Percentiles rank a stretch among this genome's conserved stretches.
These are phyloP conservation scores for Trinectes maculatus DNA, from an alignment of 2,113 vertebrate species.

Conservation along the genomic window DNA sequence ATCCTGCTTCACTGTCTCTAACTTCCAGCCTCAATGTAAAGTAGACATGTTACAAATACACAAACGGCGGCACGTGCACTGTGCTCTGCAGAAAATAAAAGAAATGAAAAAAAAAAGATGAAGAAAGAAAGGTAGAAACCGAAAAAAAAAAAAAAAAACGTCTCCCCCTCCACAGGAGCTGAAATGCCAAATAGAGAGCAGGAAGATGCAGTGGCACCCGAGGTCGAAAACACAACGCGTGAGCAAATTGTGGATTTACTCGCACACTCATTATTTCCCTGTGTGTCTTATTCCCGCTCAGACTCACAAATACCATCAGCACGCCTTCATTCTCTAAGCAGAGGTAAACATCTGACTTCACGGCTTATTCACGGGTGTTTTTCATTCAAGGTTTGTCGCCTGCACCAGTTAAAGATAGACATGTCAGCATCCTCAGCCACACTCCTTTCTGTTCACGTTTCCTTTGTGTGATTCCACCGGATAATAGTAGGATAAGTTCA, in stretches of 20 bases:
- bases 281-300: background rate
- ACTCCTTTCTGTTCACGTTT: constrained; percentile 20
- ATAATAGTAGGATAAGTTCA: background rate
- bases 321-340: constrained; percentile 16
- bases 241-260: constrained; percentile 76
- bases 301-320: constrained; percentile 27
- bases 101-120: background rate
- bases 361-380: background rate
- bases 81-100: constrained; percentile 19
- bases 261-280: constrained; percentile 48
- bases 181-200: constrained; percentile 47
- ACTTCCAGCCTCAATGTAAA: constrained; percentile 50
- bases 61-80: constrained; percentile 31
- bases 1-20: constrained; percentile 24
- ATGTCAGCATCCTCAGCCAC: constrained; percentile 17
- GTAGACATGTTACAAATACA: constrained; percentile 69
- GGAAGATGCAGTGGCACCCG: constrained; percentile 62
- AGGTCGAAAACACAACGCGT: constrained; percentile 62
- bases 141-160: background rate
- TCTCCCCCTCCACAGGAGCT: constrained; percentile 41
- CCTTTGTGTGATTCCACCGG: constrained; percentile 5
- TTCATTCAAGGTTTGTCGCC: background rate
- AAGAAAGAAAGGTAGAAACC: constrained; percentile 11
- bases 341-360: constrained; percentile 62
- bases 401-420: constrained; percentile 23